Percentiles rank a stretch among this genome's conserved stretches.
Conservation (phyloP, 2,113 vertebrate genomes). For the Gopherus flavomarginatus region DNA sequence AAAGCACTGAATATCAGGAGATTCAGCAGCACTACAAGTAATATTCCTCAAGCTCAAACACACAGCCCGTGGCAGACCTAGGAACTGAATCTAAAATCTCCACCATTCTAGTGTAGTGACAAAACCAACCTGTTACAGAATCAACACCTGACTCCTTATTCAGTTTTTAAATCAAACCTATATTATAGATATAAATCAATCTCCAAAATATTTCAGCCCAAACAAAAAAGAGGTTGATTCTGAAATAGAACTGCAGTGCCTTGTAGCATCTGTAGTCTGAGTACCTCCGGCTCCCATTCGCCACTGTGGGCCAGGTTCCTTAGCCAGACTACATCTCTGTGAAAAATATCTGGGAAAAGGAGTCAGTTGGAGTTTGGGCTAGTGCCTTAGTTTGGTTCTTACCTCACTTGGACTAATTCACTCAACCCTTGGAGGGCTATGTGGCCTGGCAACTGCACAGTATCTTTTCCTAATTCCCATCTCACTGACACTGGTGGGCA, state of each 20-base stretch:
- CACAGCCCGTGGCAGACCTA: not conserved
- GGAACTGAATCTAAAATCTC: not conserved
- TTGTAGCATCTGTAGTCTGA: not conserved
- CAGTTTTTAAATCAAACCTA: not conserved
- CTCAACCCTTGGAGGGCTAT: not conserved
- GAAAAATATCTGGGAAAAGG: not conserved
- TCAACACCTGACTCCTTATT: not conserved
- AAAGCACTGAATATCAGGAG: slow-evolving; percentile 9
- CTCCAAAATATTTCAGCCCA: not conserved
- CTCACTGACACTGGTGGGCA: not conserved
- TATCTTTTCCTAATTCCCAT: not conserved
- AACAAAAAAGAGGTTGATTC: not conserved
- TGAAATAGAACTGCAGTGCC: not conserved
- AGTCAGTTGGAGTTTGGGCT: not conserved
- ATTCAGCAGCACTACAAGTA: not conserved
- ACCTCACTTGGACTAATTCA: not conserved
- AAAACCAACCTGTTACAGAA: not conserved
- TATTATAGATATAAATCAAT: not conserved
- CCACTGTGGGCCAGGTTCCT: fast-evolving
- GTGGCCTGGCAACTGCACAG: not conserved
- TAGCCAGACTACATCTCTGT: no score
- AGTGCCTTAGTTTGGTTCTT: not conserved
- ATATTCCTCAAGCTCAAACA: not conserved
- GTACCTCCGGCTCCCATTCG: not conserved
- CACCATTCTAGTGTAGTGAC: not conserved